These are phyloP conservation scores for Sinocyclocheilus anshuiensis DNA, from an alignment of 2,113 vertebrate genomes.

Conservation along the genomic window DNA sequence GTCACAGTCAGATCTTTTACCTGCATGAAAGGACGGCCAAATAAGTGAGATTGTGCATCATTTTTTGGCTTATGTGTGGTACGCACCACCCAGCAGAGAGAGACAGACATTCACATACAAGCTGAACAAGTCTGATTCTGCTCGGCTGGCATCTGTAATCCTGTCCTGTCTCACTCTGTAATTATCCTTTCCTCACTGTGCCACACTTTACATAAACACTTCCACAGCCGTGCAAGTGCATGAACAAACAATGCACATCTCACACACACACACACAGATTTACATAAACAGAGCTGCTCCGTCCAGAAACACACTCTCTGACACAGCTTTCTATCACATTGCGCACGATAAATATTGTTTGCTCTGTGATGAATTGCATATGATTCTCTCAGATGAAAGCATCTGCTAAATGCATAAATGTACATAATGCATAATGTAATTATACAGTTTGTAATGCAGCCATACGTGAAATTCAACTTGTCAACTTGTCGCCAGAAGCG, in stretches of 20 bases:
- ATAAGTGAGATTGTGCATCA: background rate
- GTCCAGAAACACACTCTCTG: background rate
- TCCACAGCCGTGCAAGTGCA: background rate
- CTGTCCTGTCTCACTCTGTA: constrained; percentile 55
- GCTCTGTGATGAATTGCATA: background rate
- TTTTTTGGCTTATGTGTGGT: background rate
- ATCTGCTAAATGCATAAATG: background rate
- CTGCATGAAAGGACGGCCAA: background rate
- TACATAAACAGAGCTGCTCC: too few species aligned
- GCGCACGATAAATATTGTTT: background rate
- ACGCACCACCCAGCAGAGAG: background rate
- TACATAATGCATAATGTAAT: background rate
- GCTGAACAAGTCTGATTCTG: constrained; percentile 22
- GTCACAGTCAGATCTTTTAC: background rate
- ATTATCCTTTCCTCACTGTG: constrained; percentile 50
- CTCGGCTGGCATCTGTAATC: constrained; percentile 44
- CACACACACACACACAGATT: background rate
- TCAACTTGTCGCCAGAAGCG: background rate
- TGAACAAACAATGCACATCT: background rate
- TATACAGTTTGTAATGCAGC: background rate
- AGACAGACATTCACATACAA: background rate
- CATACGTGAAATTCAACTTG: background rate
- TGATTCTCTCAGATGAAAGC: background rate
- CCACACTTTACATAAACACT: constrained; percentile 55
- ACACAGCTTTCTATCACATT: background rate